These are phyloP conservation scores for Pediacus dermestoides DNA, from an alignment of 2,888 invertebrate species.

Conservation along the genomic window DNA sequence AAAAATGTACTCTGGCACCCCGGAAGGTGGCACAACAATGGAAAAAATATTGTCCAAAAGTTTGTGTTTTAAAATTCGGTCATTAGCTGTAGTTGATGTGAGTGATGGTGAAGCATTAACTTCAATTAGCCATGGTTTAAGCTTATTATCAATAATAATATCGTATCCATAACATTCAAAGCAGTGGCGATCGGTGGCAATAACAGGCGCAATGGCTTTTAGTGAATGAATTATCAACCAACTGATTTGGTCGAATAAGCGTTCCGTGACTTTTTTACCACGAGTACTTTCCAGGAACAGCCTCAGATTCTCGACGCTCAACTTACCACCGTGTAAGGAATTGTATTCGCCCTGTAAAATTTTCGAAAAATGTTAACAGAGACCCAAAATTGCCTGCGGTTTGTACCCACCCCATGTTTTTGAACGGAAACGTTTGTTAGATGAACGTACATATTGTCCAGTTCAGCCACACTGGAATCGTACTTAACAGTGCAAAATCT, in stretches of 20 bases:
- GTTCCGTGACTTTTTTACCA: constrained; percentile 84
- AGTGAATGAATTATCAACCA: constrained; percentile 91
- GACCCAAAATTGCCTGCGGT: too few species aligned
- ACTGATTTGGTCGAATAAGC: constrained; percentile 81
- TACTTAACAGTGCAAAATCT: constrained; percentile 96
- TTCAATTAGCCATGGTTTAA: constrained; percentile 93
- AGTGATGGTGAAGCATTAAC: constrained; percentile 92
- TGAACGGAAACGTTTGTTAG: constrained; percentile 97
- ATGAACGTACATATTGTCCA: constrained; percentile 92
- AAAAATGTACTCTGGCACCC: constrained; percentile 73
- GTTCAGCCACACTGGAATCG: constrained; percentile 79
- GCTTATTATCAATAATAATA: constrained; percentile 89
- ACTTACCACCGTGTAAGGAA: constrained; percentile 89
- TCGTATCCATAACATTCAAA: constrained; percentile 96
- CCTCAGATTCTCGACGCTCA: constrained; percentile 86
- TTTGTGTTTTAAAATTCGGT: constrained; percentile 90
- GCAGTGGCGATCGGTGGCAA: constrained; percentile 89
- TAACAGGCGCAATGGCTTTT: constrained; percentile 87
- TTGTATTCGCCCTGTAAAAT: constrained; percentile 80
- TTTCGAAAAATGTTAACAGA: constrained; percentile 10
- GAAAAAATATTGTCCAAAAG: constrained; percentile 90
- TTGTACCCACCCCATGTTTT: constrained; percentile 80
- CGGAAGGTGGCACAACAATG: constrained; percentile 83
- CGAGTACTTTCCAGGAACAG: constrained; percentile 87
- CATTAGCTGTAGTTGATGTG: constrained; percentile 91